These are phyloP conservation scores for Zingel zingel DNA, from an alignment of 2,113 vertebrate species.

Conservation along the genomic window DNA sequence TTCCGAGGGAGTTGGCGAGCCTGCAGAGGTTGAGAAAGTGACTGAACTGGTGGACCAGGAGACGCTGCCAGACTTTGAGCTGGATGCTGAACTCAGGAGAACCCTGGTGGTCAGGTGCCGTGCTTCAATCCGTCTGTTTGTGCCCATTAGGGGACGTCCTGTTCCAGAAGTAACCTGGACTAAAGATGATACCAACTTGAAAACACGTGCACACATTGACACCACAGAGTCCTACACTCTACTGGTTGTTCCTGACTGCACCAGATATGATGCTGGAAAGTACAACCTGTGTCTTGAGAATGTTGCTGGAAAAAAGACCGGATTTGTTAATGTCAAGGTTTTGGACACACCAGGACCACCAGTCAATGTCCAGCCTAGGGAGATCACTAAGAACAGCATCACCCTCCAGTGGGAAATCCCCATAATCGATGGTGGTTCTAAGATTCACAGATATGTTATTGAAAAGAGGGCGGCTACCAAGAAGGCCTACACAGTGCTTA, in stretches of 20 bases:
- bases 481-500: slow-evolving; percentile 94
- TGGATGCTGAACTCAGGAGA: slow-evolving; percentile 96
- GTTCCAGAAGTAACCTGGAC: slow-evolving; percentile 96
- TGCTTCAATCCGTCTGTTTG: slow-evolving; percentile 94
- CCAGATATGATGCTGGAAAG: slow-evolving; percentile 96
- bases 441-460: slow-evolving; percentile 95
- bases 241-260: slow-evolving; percentile 95
- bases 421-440: slow-evolving; percentile 96
- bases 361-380: slow-evolving; percentile 93
- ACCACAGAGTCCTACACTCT: slow-evolving; percentile 96
- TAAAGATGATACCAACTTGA: slow-evolving; percentile 92
- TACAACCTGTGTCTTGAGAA: slow-evolving; percentile 96
- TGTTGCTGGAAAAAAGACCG: slow-evolving; percentile 95
- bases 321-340: slow-evolving; percentile 96
- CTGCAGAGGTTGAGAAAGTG: slow-evolving; percentile 90
- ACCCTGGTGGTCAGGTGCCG: slow-evolving; percentile 95
- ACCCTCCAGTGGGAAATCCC: slow-evolving; percentile 98
- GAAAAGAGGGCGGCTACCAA: slow-evolving; percentile 96
- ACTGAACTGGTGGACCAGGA: slow-evolving; percentile 92
- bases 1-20: slow-evolving; percentile 92
- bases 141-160: slow-evolving; percentile 95
- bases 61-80: slow-evolving; percentile 94
- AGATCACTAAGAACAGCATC: slow-evolving; percentile 94
- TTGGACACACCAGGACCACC: slow-evolving; percentile 97
- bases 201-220: slow-evolving; percentile 93